phyloP scores from a whole-genome alignment of 1,140 invertebrate species.

The Proctacanthus coquilletti region DNA sequence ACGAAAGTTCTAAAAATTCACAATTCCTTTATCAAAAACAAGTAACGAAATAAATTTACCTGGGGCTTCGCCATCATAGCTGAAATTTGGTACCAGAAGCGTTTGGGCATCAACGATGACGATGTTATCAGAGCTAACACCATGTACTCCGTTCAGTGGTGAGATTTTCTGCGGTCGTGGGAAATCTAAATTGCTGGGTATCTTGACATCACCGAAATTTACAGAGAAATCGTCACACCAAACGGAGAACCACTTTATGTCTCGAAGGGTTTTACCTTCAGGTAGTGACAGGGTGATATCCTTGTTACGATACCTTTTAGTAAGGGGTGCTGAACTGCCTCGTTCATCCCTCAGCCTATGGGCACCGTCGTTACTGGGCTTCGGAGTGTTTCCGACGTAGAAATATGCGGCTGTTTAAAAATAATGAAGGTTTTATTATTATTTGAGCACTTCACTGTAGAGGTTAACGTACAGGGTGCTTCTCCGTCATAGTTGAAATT shows the following conservation, averaged over 20 bases:
- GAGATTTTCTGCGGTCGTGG: conserved; percentile 67
- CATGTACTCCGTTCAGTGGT: conserved; percentile 60
- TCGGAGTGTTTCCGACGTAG: conserved; percentile 59
- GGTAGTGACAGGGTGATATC: conserved; percentile 70
- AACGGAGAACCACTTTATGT: conserved; percentile 74
- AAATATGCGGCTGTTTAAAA: conserved; percentile 63
- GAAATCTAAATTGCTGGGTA: conserved; percentile 61
- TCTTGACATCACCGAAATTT: conserved; percentile 76
- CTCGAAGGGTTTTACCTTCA: conserved; percentile 64
- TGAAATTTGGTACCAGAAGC: conserved; percentile 69
- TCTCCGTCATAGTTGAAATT: conserved; percentile 79
- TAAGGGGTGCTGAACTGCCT: conserved; percentile 46
- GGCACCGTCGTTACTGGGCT: conserved; percentile 47
- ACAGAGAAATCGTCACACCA: conserved; percentile 83
- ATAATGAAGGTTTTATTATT: conserved; percentile 5
- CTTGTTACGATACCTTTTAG: conserved; percentile 61
- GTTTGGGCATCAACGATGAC: conserved; percentile 84
- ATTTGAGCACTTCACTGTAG: too few relatives aligned
- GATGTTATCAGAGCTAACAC: conserved; percentile 66
- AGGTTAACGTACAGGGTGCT: conserved; percentile 52
- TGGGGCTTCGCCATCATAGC: conserved; percentile 78
- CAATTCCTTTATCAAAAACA: too few relatives aligned
- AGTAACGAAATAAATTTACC: conserved; percentile 52
- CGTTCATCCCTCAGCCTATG: conserved; percentile 64
- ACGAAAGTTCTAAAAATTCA: too few relatives aligned